phyloP scores from a whole-genome alignment of 2,888 invertebrate species.

The Panorpa germanica region DNA sequence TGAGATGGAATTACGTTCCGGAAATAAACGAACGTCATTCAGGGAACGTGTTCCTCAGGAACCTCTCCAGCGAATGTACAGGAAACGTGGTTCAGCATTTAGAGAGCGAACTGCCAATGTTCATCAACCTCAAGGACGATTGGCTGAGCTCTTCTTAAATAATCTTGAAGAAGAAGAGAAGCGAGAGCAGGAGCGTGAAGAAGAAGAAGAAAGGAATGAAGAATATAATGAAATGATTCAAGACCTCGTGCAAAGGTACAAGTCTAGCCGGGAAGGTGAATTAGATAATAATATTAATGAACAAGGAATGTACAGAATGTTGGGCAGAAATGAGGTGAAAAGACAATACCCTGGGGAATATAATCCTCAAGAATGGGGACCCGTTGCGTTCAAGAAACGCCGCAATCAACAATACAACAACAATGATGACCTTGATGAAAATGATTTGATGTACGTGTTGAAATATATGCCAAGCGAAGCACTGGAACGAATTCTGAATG shows the following conservation, averaged over 20 bases:
- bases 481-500: background rate
- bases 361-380: slow-evolving; percentile 23
- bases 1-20: too few species aligned
- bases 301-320: slow-evolving; percentile 1
- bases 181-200: slow-evolving; percentile 20
- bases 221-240: slow-evolving; percentile 18
- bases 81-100: too few species aligned
- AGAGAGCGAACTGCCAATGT: too few species aligned
- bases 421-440: slow-evolving; percentile 10
- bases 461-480: slow-evolving; percentile 11
- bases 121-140: too few species aligned
- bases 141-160: too few species aligned
- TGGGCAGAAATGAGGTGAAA: slow-evolving; percentile 28
- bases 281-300: slow-evolving; percentile 1
- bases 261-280: too few species aligned
- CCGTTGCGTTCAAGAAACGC: slow-evolving; percentile 30
- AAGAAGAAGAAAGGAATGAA: slow-evolving; percentile 19
- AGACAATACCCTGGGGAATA: slow-evolving; percentile 16
- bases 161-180: too few species aligned
- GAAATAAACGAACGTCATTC: too few species aligned
- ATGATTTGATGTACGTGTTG: slow-evolving; percentile 12
- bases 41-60: too few species aligned
- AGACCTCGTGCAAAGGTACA: too few species aligned
- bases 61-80: too few species aligned
- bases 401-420: slow-evolving; percentile 21